phyloP scores from a whole-genome alignment of 2,888 invertebrate genomes.

The Acrobasis consociella region DNA sequence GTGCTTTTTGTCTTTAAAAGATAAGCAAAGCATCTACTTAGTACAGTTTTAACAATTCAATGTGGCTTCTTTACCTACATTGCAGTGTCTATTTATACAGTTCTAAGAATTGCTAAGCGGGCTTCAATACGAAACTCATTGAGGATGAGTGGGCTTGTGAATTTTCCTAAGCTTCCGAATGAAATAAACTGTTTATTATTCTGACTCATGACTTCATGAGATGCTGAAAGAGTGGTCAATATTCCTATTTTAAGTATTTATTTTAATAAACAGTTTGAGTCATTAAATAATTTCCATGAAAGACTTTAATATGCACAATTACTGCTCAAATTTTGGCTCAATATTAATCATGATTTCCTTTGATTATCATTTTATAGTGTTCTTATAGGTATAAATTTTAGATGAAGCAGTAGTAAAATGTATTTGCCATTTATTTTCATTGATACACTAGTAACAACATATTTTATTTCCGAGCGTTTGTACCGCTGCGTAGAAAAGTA shows the following conservation, averaged over 20 bases:
- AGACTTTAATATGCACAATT: too few species aligned
- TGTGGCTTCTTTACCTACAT: constrained; percentile 32
- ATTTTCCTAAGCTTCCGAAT: constrained; percentile 16
- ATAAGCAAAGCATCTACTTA: not conserved
- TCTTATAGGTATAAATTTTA: too few species aligned
- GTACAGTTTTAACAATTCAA: too few species aligned
- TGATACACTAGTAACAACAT: not conserved
- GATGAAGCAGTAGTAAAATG: not conserved
- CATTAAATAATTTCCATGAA: too few species aligned
- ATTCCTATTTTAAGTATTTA: not conserved
- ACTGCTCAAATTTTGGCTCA: too few species aligned
- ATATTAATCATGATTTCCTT: too few species aligned
- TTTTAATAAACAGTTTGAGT: not conserved
- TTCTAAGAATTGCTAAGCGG: constrained; percentile 29
- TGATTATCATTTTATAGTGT: too few species aligned
- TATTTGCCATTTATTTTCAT: not conserved
- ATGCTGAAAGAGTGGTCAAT: not conserved
- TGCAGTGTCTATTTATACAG: constrained; percentile 30
- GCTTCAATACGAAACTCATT: constrained; percentile 29
- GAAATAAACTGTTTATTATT: not conserved
- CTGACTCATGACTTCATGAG: constrained; percentile 12
- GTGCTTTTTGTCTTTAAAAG: constrained; percentile 17
- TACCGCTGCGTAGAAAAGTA: constrained; percentile 1
- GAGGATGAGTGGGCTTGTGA: constrained; percentile 32
- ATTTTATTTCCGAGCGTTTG: not conserved